Conservation (phyloP, 2,797 vertebrate genomes). For the Hephaestus fuliginosus region DNA sequence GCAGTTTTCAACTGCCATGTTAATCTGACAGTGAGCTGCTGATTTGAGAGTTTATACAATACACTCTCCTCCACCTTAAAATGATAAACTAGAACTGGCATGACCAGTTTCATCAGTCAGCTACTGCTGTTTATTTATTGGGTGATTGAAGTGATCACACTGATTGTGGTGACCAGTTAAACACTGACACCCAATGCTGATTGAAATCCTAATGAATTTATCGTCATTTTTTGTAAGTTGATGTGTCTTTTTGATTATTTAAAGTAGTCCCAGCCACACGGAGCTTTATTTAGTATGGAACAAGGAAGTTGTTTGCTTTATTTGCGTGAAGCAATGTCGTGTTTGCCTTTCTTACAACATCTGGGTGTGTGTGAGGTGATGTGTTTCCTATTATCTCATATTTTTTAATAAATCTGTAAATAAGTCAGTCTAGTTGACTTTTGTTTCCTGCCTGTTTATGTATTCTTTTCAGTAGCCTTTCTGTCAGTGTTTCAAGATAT, state of each 20-base stretch:
- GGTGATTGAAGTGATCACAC: neutral
- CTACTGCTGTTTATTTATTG: conserved; percentile 12
- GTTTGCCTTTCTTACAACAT: conserved; percentile 18
- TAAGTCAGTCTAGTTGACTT: neutral
- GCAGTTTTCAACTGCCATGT: neutral
- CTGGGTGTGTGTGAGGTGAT: neutral
- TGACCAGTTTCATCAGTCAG: conserved; percentile 25
- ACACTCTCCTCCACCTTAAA: neutral
- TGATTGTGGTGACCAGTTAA: neutral
- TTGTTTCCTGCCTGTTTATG: neutral
- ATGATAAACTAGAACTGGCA: conserved; percentile 16
- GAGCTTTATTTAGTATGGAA: conserved; percentile 17
- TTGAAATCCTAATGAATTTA: neutral
- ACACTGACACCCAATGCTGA: neutral
- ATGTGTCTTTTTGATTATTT: neutral
- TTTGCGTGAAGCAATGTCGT: neutral
- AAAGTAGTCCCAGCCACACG: neutral
- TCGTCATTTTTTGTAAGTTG: neutral
- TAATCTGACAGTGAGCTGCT: conserved; percentile 14
- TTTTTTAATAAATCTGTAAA: neutral
- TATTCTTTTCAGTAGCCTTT: neutral
- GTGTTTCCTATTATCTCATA: neutral
- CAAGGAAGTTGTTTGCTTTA: conserved; percentile 12
- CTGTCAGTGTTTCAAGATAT: neutral
- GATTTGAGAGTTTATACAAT: neutral